phyloP scores from a whole-genome alignment of 1,140 invertebrate species.

The Manduca sexta region DNA sequence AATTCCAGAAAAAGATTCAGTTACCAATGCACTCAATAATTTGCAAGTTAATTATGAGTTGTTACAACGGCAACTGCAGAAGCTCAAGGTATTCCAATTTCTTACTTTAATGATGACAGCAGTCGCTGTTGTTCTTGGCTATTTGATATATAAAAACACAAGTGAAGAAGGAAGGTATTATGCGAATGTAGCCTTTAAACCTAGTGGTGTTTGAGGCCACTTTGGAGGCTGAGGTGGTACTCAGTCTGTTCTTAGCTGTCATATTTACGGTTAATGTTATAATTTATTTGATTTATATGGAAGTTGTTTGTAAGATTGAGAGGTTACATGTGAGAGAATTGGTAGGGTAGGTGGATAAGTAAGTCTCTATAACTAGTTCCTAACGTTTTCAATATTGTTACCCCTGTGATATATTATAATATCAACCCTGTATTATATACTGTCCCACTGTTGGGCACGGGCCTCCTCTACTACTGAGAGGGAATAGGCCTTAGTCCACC shows the following conservation, averaged over 20 bases:
- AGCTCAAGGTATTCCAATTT: slow-evolving; percentile 43
- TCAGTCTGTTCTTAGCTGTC: neutral
- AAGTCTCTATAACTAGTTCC: no score
- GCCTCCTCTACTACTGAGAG: no score
- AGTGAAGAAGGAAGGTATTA: slow-evolving; percentile 37
- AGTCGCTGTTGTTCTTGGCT: slow-evolving; percentile 38
- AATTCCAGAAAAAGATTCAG: slow-evolving; percentile 35
- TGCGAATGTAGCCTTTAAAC: slow-evolving; percentile 47
- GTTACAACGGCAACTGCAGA: slow-evolving; percentile 38
- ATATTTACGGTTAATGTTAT: slow-evolving; percentile 26
- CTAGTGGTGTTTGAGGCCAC: slow-evolving; percentile 42
- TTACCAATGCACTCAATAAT: slow-evolving; percentile 41
- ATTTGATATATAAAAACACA: slow-evolving; percentile 40
- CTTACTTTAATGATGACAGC: slow-evolving; percentile 38
- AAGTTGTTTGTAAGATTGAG: slow-evolving; percentile 26
- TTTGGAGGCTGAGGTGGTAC: slow-evolving; percentile 9
- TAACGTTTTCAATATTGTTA: no score
- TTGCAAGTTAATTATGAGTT: slow-evolving; percentile 47
- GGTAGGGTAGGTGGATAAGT: no score
- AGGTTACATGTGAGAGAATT: neutral
- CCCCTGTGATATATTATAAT: no score
- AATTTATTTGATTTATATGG: slow-evolving; percentile 36
- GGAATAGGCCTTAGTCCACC: no score
- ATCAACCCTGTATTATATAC: no score
- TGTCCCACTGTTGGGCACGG: no score